Percentiles rank a stretch among this genome's conserved stretches.
Evolutionary conservation across 2,888 invertebrate genomes (phyloP).

Genomic region (Macrosiphum euphorbiae): DNA sequence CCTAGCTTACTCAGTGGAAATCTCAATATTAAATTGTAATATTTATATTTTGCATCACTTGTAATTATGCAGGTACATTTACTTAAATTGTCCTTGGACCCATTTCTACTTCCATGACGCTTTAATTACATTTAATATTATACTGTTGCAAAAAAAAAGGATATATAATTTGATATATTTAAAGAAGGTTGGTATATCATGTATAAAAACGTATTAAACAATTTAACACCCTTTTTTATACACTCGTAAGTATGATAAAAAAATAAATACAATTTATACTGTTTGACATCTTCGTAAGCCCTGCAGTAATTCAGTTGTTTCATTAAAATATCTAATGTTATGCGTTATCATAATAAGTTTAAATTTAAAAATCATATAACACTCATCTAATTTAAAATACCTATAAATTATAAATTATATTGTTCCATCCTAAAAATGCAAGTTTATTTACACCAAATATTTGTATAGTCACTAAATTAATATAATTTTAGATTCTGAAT

Average conservation of each 20-base stretch:
- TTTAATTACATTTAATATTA: background rate
- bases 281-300: background rate
- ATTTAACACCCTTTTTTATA: background rate
- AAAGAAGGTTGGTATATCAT: background rate
- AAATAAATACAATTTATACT: background rate
- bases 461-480: background rate
- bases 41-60: background rate
- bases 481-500: background rate
- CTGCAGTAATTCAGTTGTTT: background rate
- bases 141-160: background rate
- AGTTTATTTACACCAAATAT: background rate
- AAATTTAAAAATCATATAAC: background rate
- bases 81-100: conserved; percentile 5
- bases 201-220: background rate
- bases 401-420: background rate
- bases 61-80: background rate
- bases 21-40: conserved; percentile 29
- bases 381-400: background rate
- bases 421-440: background rate
- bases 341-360: background rate
- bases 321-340: background rate
- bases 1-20: background rate
- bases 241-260: background rate
- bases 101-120: background rate
- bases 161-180: background rate